phyloP scores from a whole-genome alignment of 2,888 invertebrate species.

The Ectemnius lituratus region DNA sequence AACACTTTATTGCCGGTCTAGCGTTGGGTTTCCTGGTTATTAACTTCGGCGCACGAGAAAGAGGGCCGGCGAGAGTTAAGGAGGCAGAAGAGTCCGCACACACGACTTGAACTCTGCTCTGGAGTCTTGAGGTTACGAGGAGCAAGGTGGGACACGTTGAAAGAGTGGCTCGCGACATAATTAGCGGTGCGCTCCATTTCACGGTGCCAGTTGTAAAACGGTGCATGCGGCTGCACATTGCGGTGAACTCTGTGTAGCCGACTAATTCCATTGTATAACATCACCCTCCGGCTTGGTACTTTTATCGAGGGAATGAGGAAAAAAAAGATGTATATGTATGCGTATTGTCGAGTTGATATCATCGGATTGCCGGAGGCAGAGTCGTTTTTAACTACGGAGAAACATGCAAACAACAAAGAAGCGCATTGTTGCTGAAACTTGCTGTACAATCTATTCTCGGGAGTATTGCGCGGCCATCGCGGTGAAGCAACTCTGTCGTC shows the following conservation, averaged over 20 bases:
- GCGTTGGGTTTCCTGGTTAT: conserved; percentile 57
- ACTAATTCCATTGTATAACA: background rate
- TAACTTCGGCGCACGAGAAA: conserved; percentile 44
- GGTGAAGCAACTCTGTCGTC: conserved; percentile 22
- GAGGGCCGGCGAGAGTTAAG: conserved; percentile 6
- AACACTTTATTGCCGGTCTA: conserved; percentile 64
- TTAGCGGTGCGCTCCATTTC: background rate
- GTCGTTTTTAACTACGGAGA: conserved; percentile 46
- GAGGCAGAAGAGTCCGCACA: conserved; percentile 37
- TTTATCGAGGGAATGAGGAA: too few species aligned
- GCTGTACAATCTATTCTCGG: conserved; percentile 18
- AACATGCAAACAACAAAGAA: conserved; percentile 22
- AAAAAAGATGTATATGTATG: too few species aligned
- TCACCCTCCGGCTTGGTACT: too few species aligned
- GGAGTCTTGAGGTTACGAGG: conserved; percentile 32
- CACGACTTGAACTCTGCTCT: conserved; percentile 37
- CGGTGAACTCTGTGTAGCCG: background rate
- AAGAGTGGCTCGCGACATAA: background rate
- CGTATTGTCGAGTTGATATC: background rate
- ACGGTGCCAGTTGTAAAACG: background rate
- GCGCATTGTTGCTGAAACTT: conserved; percentile 36
- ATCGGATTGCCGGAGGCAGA: background rate
- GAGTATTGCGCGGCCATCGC: conserved; percentile 30
- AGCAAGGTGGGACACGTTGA: conserved; percentile 6
- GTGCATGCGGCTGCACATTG: background rate